Conservation (phyloP, 2,797 vertebrate genomes). For the Sternarchorhynchus goeldii region DNA sequence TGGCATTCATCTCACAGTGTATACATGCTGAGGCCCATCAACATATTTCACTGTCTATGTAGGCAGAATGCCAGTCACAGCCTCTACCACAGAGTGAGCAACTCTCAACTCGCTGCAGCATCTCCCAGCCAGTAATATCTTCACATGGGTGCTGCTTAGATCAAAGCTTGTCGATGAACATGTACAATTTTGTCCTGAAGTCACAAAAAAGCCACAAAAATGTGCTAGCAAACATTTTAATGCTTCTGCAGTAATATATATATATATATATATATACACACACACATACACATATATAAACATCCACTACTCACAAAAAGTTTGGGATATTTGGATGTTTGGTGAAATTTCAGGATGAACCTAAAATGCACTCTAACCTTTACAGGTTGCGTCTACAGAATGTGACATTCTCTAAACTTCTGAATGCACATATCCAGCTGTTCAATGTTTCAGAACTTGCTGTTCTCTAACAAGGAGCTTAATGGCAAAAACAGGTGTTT, state of each 20-base stretch:
- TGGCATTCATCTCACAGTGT: slow-evolving; percentile 48
- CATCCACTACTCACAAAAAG: no score
- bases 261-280: no score
- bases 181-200: not conserved
- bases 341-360: no score
- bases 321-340: no score
- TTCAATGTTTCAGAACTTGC: no score
- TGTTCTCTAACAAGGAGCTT: no score
- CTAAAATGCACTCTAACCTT: no score
- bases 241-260: not conserved
- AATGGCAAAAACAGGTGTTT: no score
- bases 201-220: not conserved
- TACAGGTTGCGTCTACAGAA: no score
- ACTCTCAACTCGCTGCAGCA: not conserved
- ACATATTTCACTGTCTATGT: slow-evolving; percentile 48
- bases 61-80: slow-evolving; percentile 14
- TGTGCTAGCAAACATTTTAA: not conserved
- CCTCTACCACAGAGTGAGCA: not conserved
- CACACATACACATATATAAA: no score
- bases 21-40: slow-evolving; percentile 45
- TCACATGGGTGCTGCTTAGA: not conserved
- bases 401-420: no score
- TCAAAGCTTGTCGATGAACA: not conserved
- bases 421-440: no score
- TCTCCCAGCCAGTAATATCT: slow-evolving; percentile 20